A percentile compares a stretch with the other conserved stretches of the same genome.
Evolutionary conservation across 2,888 invertebrate genomes (phyloP).

Genomic region (Ernsta delagoae): DNA sequence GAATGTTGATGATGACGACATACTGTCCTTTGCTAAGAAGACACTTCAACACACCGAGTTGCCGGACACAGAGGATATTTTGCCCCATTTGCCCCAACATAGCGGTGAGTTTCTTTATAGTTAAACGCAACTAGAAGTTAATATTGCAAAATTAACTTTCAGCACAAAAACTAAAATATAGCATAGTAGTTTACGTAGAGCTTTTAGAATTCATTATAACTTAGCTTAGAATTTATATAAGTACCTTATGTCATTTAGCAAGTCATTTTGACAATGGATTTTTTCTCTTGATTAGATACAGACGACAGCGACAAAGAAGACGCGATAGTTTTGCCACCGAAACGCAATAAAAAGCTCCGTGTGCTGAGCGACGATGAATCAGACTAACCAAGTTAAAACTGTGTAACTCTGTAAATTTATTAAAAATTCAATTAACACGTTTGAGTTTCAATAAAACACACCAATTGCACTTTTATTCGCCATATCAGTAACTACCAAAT

Average conservation of each 20-base stretch:
- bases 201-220: too few relatives aligned
- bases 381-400: constrained; percentile 50
- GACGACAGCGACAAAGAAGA: constrained; percentile 38
- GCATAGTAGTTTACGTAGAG: too few relatives aligned
- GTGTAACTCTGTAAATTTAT: constrained; percentile 18
- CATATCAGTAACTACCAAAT: constrained; percentile 33
- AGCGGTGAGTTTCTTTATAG: constrained; percentile 57
- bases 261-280: too few relatives aligned
- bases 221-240: too few relatives aligned
- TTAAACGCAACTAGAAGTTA: too few relatives aligned
- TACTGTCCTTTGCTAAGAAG: constrained; percentile 75
- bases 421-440: constrained; percentile 29
- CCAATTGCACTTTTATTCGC: constrained; percentile 29
- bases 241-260: too few relatives aligned
- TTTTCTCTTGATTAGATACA: too few relatives aligned
- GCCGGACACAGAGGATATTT: constrained; percentile 73
- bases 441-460: constrained; percentile 32
- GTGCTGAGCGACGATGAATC: constrained; percentile 75
- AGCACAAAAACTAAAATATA: too few relatives aligned
- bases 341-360: constrained; percentile 57
- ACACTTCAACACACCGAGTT: constrained; percentile 67
- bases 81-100: constrained; percentile 56
- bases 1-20: constrained; percentile 64
- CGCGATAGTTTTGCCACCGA: constrained; percentile 54
- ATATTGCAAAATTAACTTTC: too few relatives aligned